Base-by-base conservation (phyloP, 2,888 invertebrate species). In the Teinopalpus imperialis region DNA sequence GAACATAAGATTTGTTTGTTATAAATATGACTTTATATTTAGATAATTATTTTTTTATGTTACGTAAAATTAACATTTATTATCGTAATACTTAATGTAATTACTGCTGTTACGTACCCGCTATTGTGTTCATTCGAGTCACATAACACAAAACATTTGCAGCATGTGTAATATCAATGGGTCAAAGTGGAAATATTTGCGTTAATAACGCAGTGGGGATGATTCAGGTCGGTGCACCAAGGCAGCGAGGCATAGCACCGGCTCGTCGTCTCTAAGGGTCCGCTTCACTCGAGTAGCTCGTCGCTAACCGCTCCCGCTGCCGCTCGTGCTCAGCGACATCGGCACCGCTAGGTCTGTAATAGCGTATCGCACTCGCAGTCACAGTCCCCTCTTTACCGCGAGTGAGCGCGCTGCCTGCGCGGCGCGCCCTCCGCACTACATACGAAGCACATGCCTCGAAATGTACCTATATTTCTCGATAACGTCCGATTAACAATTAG, bases 331-430 rank as follows among this genome's bases (percentile, higher is more conserved):
- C 2, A 16, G 69, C 66, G 45, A n/a, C n/a, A n/a, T n/a, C n/a
- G n/a, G n/a, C n/a, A n/a, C n/a, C n/a, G n/a, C n/a, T n/a, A n/a
- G n/a, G n/a, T n/a, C n/a, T n/a, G n/a, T n/a, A n/a, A n/a, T 54
- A 50, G 57, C 60, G 64, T n/a, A 57, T 54, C 52, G 62, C 62
- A 43, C 48, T 56, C 71, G 57, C 70, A 74, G 72, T 75, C 54
- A 79, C 86, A 87, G 87, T 87, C 68, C 77, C 76, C 81, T 73
- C 69, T 71, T 70, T 81, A 75, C 86, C 85, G 83, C 82, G 80
- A 81, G 74, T 76, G 86, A 85, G 87, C 81, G 83, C 82, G 86
- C 81, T 81, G 85, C 82, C 72, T 81, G 68, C 67, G 79, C 81
- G 81, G 82, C 79, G 79, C 74, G 79, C 79, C 74, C 76, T 69